Evolutionary conservation across 2,888 invertebrate species (phyloP).

Genomic region (Aquatica leii): DNA sequence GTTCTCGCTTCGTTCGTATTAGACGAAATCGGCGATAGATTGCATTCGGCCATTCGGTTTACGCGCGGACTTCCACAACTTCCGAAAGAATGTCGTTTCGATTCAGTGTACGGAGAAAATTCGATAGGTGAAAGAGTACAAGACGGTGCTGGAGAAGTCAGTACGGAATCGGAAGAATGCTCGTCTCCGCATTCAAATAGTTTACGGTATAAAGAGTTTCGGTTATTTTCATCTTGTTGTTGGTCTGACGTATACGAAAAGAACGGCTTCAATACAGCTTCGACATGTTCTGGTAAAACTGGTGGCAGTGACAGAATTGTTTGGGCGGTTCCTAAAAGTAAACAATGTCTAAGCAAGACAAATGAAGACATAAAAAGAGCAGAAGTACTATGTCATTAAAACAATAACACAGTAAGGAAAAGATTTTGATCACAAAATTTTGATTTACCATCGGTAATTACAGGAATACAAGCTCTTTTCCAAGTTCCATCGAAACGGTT

Average conservation of each 20-base stretch:
- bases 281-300: conserved; percentile 68
- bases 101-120: conserved; percentile 45
- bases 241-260: conserved; percentile 65
- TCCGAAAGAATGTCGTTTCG: conserved; percentile 22
- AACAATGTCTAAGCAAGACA: no score
- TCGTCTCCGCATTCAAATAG: conserved; percentile 53
- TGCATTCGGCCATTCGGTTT: conserved; percentile 39
- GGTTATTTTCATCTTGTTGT: conserved; percentile 37
- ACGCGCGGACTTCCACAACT: conserved; percentile 37
- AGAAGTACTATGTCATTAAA: no score
- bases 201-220: conserved; percentile 51
- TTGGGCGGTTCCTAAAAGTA: conserved; percentile 68
- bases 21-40: conserved; percentile 42
- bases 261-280: conserved; percentile 69
- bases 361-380: no score
- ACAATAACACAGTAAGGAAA: no score
- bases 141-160: conserved; percentile 49
- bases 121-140: conserved; percentile 49
- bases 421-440: no score
- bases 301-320: conserved; percentile 72
- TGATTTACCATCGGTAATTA: no score
- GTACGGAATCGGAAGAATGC: conserved; percentile 30
- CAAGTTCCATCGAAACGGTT: no score
- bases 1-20: neutral
- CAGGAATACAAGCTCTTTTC: no score